Conservation (phyloP, 1,140 invertebrate genomes). For the Caerostris extrusa region DNA sequence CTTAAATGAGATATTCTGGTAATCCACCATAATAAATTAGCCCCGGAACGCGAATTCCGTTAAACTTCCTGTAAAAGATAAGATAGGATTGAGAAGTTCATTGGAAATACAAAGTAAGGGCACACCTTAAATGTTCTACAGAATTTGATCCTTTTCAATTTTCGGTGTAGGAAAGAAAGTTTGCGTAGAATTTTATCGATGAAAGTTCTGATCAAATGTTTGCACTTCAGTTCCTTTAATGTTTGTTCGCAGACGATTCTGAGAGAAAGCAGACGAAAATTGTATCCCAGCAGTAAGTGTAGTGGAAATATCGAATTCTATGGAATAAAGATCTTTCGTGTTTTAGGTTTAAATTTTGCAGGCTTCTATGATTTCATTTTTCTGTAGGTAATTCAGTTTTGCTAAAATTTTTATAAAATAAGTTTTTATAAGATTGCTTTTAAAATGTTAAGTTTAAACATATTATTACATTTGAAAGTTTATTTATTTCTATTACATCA, state of each 20-base stretch:
- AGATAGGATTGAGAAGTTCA: no score
- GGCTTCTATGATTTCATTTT: no score
- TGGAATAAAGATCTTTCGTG: neutral
- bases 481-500: no score
- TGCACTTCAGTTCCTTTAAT: neutral
- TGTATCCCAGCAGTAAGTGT: neutral
- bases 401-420: no score
- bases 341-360: neutral
- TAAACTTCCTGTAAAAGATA: neutral
- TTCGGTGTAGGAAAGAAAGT: neutral
- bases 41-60: neutral
- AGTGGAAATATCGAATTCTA: neutral
- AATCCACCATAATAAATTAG: conserved; percentile 1
- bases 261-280: neutral
- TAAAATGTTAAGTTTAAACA: no score
- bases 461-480: no score
- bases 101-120: neutral
- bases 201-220: conserved; percentile 3
- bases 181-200: neutral
- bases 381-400: no score
- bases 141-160: neutral
- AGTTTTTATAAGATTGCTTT: no score
- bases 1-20: neutral
- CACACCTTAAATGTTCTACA: neutral
- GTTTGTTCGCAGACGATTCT: neutral